Evolutionary conservation across 1,140 invertebrate species (phyloP), one percentile per base, ranked within the genome.

Genomic region (Drosophila rufa): DNA sequence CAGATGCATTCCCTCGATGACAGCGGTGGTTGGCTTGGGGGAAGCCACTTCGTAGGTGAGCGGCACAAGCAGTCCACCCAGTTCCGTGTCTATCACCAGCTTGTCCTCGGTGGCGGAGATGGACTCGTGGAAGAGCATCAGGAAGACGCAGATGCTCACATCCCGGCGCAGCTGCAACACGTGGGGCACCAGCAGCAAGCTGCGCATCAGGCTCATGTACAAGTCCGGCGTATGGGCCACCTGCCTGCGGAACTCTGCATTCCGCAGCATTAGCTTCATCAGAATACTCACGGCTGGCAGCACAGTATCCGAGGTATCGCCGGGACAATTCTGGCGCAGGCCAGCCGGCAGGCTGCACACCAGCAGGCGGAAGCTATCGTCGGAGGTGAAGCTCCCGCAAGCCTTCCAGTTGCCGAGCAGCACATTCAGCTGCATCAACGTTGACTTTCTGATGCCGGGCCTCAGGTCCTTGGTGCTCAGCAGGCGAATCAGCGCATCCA

Each of bases 341-440:
- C 75, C 67, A 51, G 67, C 75, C 15, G 77, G 64, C 11, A 92
- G 8, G 1, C 71, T 58, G 33, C 80, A 60, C 7, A 90, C 4
- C 11, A 77, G 56, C 15, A 75, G 19, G 12, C 46, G 11, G 19
- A 53, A 51, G 17, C 51, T 57, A 0, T 56, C 70, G 5, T 43
- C 57, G 0, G 40, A 58, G 42, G 48, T 60, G 14, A 83, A 78
- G 3, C 62, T n/a, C 1, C 67, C 46, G 5, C 70, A 75, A 3
- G 79, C 64, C 3, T 78, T 36, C 83, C 85, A 87, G 42, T 89
- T 86, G 5, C 80, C 80, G 1, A 91, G 55, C 38, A 93, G 15
- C 3, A 91, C 77, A 73, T 92, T 93, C 3, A 93, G 33, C 53
- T 92, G 92, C n/a, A 71, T 57, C 5, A 92, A 48, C 0, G 85